Evolutionary conservation across 2,888 invertebrate genomes (phyloP).

Genomic region (Acanthosepion pharaonis): DNA sequence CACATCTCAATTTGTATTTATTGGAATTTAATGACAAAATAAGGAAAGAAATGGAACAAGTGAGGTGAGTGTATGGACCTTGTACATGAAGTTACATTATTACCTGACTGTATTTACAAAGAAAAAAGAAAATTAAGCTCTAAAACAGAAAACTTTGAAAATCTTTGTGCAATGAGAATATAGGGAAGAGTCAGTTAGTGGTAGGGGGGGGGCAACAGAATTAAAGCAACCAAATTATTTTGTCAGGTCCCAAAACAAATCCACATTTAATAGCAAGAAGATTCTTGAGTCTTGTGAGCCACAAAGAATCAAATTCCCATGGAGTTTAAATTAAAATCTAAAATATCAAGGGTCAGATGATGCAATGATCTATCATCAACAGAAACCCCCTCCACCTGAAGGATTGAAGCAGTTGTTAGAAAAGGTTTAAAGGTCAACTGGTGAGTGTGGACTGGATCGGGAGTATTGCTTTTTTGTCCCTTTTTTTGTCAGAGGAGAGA

Average conservation of each 20-base stretch:
- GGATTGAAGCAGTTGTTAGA: too few species aligned
- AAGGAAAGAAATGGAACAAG: not conserved
- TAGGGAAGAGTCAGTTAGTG: not conserved
- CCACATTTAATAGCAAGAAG: not conserved
- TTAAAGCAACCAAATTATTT: not conserved
- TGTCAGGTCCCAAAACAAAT: not conserved
- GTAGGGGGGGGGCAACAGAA: not conserved
- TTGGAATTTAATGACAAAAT: not conserved
- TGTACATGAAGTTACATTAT: not conserved
- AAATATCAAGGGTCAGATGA: not conserved
- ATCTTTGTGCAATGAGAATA: not conserved
- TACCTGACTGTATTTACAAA: not conserved
- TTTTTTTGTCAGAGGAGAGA: not conserved
- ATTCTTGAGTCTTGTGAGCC: not conserved
- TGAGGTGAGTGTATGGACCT: not conserved
- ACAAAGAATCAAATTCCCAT: conserved; percentile 33
- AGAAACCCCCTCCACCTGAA: not conserved
- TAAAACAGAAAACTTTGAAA: not conserved
- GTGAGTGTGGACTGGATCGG: not conserved
- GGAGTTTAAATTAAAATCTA: not conserved
- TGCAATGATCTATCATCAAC: not conserved
- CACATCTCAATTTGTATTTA: not conserved
- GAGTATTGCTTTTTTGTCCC: too few species aligned
- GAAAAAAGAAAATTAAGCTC: not conserved
- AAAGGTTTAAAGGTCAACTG: not conserved